A percentile compares a stretch with the other conserved stretches of the same genome.
Evolutionary conservation across 2,797 vertebrate species (phyloP).

Genomic region (Iguana delicatissima): DNA sequence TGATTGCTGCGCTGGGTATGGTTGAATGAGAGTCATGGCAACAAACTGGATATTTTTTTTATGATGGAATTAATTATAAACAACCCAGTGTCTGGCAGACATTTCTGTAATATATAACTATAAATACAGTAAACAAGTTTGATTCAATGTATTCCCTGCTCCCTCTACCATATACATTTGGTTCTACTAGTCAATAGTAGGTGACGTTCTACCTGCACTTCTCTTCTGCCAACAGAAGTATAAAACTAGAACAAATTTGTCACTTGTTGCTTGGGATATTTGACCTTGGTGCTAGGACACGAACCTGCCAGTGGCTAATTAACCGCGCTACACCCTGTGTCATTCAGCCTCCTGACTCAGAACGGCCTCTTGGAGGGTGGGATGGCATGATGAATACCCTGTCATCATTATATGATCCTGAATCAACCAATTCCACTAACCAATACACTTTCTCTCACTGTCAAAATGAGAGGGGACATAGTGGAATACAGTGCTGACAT

Average conservation of each 20-base stretch:
- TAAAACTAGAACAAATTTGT: background rate
- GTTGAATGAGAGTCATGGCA: background rate
- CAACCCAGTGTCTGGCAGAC: background rate
- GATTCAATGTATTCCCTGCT: background rate
- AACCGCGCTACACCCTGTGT: background rate
- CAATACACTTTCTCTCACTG: background rate
- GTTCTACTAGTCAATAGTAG: background rate
- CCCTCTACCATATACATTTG: conserved; percentile 1
- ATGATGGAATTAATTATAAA: background rate
- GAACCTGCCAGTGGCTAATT: background rate
- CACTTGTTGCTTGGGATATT: background rate
- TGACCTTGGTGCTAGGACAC: conserved; percentile 14
- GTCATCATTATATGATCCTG: background rate
- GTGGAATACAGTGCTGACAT: background rate
- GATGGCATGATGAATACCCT: background rate
- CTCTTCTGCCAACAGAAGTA: background rate
- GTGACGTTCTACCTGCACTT: background rate
- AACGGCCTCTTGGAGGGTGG: background rate
- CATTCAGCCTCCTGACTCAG: background rate
- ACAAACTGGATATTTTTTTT: background rate
- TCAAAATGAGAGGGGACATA: background rate
- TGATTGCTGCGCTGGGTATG: background rate
- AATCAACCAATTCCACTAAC: background rate
- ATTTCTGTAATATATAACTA: background rate
- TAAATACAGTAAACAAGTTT: background rate